These are phyloP conservation scores for Psammodynastes pulverulentus DNA, from an alignment of 2,113 vertebrate genomes.

Conservation along the genomic window DNA sequence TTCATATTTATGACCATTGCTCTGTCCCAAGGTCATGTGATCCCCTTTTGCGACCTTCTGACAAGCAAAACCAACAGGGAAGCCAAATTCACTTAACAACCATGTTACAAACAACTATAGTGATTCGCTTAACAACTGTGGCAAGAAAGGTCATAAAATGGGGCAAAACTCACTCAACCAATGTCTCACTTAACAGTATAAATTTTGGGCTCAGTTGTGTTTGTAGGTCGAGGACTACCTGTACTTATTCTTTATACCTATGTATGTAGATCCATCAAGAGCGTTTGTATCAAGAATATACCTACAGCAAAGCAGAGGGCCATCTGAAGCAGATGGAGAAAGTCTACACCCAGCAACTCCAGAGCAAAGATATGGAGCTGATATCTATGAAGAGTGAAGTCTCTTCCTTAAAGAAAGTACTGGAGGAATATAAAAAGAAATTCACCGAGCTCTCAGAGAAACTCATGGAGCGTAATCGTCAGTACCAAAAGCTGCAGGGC, in stretches of 20 bases:
- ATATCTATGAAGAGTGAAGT: constrained; percentile 80
- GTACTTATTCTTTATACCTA: background rate
- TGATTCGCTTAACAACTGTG: too few species aligned
- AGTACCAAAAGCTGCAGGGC: constrained; percentile 86
- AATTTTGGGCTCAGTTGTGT: too few species aligned
- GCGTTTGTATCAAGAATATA: constrained; percentile 83
- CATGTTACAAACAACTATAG: too few species aligned
- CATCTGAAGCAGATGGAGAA: constrained; percentile 86
- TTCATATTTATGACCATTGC: too few species aligned
- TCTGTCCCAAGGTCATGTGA: too few species aligned
- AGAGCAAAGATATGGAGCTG: constrained; percentile 82
- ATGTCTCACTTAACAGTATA: too few species aligned
- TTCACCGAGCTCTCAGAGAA: constrained; percentile 86
- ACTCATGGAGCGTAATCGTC: constrained; percentile 85
- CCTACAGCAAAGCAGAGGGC: constrained; percentile 76
- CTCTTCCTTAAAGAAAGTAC: constrained; percentile 81
- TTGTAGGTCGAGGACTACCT: too few species aligned
- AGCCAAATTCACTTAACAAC: too few species aligned
- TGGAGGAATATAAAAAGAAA: constrained; percentile 89
- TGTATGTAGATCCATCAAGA: constrained; percentile 82
- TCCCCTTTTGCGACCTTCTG: too few species aligned
- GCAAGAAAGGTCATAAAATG: too few species aligned
- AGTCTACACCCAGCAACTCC: constrained; percentile 81
- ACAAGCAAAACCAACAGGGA: too few species aligned
- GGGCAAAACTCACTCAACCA: too few species aligned